Evolutionary conservation across 2,113 vertebrate species (phyloP).

Genomic region (Fregata magnificens): DNA sequence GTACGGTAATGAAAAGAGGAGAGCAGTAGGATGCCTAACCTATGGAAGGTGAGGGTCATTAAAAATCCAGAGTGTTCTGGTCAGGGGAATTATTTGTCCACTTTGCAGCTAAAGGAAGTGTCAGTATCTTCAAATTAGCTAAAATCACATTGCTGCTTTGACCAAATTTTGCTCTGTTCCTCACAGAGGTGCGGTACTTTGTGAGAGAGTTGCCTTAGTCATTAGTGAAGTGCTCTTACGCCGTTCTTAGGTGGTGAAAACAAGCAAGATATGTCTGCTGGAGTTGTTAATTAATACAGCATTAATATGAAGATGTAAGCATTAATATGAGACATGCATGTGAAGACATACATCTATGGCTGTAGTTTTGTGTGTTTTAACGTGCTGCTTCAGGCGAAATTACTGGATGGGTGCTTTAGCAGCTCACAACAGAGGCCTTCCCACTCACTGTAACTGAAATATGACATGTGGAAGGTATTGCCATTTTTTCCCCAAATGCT

Average conservation of each 20-base stretch:
- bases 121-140: background rate
- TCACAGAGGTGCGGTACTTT: accelerated
- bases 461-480: background rate
- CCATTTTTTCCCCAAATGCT: background rate
- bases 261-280: background rate
- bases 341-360: background rate
- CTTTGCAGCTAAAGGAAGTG: background rate
- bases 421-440: background rate
- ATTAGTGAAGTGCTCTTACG: background rate
- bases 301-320: background rate
- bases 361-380: background rate
- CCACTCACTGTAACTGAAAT: accelerated
- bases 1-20: background rate
- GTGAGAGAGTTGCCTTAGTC: no score
- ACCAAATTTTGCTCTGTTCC: background rate
- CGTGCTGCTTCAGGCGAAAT: background rate
- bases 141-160: background rate
- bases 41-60: background rate
- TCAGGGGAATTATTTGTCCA: background rate
- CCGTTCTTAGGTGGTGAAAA: background rate
- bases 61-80: background rate
- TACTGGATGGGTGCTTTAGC: background rate
- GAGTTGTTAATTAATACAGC: background rate
- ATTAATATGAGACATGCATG: background rate
- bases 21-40: background rate